These are phyloP conservation scores for Chaetodon auriga DNA, from an alignment of 2,113 vertebrate species.

Conservation along the genomic window DNA sequence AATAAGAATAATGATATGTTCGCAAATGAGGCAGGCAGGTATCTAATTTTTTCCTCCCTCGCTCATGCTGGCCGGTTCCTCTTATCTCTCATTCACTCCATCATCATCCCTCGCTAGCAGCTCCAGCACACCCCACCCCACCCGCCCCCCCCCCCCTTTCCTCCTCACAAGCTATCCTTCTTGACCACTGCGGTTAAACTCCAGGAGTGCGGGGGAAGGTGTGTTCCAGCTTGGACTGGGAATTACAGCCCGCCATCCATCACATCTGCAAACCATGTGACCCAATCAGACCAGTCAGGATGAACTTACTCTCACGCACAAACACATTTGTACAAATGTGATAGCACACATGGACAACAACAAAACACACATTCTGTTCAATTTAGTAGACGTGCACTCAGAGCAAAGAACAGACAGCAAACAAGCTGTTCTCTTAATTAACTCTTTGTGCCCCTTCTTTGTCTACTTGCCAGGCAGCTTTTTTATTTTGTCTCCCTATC, in stretches of 20 bases:
- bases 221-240: conserved; percentile 61
- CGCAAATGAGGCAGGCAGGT: conserved; percentile 78
- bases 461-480: conserved; percentile 47
- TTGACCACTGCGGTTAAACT: conserved; percentile 78
- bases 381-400: conserved; percentile 55
- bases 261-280: conserved; percentile 71
- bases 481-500: conserved; percentile 3
- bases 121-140: conserved; percentile 18
- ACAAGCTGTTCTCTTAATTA: conserved; percentile 64
- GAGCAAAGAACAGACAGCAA: conserved; percentile 54
- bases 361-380: conserved; percentile 53
- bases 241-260: conserved; percentile 68
- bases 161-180: conserved; percentile 58
- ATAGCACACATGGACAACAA: conserved; percentile 38
- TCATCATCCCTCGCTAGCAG: conserved; percentile 72
- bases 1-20: conserved; percentile 82
- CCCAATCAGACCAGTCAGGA: conserved; percentile 60
- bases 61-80: conserved; percentile 59
- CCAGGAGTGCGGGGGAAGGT: conserved; percentile 68
- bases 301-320: conserved; percentile 31
- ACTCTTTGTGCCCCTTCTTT: conserved; percentile 58
- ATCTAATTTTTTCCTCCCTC: conserved; percentile 66
- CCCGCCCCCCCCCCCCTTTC: conserved; percentile 15
- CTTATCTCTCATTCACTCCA: conserved; percentile 73
- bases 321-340: conserved; percentile 39